phyloP scores from a whole-genome alignment of 2,888 invertebrate genomes.

The Conomelus anceps region DNA sequence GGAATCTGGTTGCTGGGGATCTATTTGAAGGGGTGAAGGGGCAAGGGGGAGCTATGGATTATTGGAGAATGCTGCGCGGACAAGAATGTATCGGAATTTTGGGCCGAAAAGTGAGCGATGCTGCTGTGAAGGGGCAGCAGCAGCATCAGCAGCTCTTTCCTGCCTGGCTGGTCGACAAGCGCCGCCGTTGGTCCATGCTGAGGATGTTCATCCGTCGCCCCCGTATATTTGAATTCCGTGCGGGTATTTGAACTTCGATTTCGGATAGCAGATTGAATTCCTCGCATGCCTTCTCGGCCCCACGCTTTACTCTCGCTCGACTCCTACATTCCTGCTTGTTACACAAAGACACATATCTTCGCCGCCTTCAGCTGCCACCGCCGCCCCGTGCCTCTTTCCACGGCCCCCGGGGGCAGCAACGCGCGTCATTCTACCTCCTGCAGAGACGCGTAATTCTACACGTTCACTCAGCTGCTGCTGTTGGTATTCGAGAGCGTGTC shows the following conservation, averaged over 20 bases:
- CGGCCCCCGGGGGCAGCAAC: not conserved
- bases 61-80: constrained; percentile 20
- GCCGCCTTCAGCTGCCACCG: not conserved
- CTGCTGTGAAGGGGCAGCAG: too few species aligned
- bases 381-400: not conserved
- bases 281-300: constrained; percentile 4
- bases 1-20: constrained; percentile 11
- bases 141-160: too few species aligned
- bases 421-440: too few species aligned
- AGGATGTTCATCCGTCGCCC: not conserved
- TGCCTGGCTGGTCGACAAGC: not conserved
- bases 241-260: constrained; percentile 14
- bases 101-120: not conserved
- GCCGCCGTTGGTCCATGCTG: not conserved
- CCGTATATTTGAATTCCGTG: constrained; percentile 11
- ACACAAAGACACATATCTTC: constrained; percentile 11
- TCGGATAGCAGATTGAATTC: constrained; percentile 13
- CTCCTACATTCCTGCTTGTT: not conserved
- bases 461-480: not conserved
- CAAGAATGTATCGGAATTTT: constrained; percentile 11
- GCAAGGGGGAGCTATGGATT: constrained; percentile 12
- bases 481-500: not conserved
- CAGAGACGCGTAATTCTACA: not conserved
- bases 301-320: not conserved
- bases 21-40: constrained; percentile 4